Evolutionary conservation across 2,113 vertebrate species (phyloP).

Genomic region (Chinchilla lanigera): DNA sequence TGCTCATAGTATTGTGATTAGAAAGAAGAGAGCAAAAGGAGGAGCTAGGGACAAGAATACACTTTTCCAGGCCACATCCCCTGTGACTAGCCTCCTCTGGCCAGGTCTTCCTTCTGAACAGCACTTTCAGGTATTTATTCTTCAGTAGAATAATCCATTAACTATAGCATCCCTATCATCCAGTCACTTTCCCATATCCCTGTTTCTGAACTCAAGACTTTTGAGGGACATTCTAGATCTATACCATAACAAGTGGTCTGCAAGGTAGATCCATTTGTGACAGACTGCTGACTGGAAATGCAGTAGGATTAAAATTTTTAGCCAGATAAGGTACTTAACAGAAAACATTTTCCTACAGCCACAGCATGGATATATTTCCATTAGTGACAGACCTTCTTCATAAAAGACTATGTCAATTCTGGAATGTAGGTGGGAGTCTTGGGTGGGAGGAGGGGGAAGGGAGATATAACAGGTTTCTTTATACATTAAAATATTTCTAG

Average conservation of each 20-base stretch:
- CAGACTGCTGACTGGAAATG: not conserved
- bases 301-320: too few relatives aligned
- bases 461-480: not conserved
- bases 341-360: not conserved
- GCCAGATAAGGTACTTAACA: not conserved
- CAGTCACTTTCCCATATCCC: not conserved
- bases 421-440: not conserved
- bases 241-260: not conserved
- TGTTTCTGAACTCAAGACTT: not conserved
- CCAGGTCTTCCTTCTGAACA: not conserved
- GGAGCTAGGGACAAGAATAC: not conserved
- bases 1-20: not conserved
- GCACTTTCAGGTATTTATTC: not conserved
- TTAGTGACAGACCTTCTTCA: not conserved
- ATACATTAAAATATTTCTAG: not conserved
- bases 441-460: not conserved
- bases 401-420: not conserved
- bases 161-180: not conserved
- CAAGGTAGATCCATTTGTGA: too few relatives aligned
- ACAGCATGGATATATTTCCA: not conserved
- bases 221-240: not conserved
- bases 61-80: not conserved
- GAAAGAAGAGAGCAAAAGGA: not conserved
- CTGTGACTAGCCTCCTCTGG: not conserved
- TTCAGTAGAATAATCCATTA: not conserved